Evolutionary conservation across 37 sponge, comb jelly and placozoan species (phyloP).

Genomic region (Mnemiopsis leidyi): DNA sequence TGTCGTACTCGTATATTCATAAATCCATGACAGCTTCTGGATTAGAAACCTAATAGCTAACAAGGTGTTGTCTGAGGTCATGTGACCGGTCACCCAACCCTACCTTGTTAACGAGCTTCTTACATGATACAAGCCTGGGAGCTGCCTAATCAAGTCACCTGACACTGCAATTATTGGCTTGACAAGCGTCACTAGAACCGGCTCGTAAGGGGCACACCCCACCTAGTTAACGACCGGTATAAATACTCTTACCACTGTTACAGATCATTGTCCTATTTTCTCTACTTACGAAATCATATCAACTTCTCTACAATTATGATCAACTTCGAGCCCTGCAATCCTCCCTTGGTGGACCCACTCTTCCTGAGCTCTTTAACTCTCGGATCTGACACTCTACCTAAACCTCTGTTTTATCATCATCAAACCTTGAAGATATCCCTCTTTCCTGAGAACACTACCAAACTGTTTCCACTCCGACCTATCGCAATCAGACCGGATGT

Average conservation of each 20-base stretch:
- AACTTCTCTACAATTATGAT: neutral
- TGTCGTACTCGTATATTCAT: too few species aligned
- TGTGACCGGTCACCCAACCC: neutral
- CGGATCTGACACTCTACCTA: neutral
- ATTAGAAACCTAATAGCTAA: too few species aligned
- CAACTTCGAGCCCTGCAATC: slow-evolving; percentile 61
- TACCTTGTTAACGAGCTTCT: neutral
- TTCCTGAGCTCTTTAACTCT: neutral
- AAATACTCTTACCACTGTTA: neutral
- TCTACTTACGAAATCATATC: neutral
- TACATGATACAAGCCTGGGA: neutral
- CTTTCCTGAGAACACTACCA: neutral
- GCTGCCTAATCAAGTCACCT: slow-evolving; percentile 36
- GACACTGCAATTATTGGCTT: slow-evolving; percentile 1
- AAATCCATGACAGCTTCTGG: too few species aligned
- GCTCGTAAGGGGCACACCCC: neutral
- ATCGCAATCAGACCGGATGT: slow-evolving; percentile 11
- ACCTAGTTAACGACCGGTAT: neutral
- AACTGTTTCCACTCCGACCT: slow-evolving; percentile 3
- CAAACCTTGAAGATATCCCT: neutral
- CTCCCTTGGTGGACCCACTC: slow-evolving; percentile 56
- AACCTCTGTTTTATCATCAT: neutral
- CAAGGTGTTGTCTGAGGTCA: slow-evolving; percentile 15
- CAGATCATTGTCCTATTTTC: neutral
- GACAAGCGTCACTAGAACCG: neutral